Base-by-base conservation (phyloP, 2,888 invertebrate genomes). In the Drosophila cognata region DNA sequence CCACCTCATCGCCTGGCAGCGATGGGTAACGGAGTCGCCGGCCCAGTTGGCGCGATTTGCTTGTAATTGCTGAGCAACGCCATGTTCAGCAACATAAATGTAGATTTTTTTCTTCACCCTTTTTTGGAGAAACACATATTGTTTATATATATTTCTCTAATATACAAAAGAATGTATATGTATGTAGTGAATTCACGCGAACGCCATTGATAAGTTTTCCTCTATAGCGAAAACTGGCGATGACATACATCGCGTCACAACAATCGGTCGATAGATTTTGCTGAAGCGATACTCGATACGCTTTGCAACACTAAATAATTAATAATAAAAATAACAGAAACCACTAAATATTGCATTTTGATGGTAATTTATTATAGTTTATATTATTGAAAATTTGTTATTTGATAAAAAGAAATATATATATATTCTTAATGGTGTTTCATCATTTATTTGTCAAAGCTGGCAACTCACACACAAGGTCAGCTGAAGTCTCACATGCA, bases 41-140 rank as follows among this genome's bases (percentile, higher is more conserved):
- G 86, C 25, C 86, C 89, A 2, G 83, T 61, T 79, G 96, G 95
- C 93, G 96, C 96, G 86, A 96, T 95, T 94, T 97, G 97, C 93
- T 97, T 97, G 93, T 97, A 97, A 93, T 96, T 97, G 84, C 95
- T 95, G 69, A 97, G 97, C 79, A 97, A 94, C 85, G 97, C 96
- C 97, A 97, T 97, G 43, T 68, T 79, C 10, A 74, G 67, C 77
- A 81, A 79, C 70, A 81, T 76, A 65, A 57, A 79, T 25, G 48
- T 36, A 50, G 36, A 10, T 36, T 18, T 41, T 56, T 64, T 62
- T 69, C 43, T 41, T 51, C 28, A 65, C 33, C 35, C 36, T 25
- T 56, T 53, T 52, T 21, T 33, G 6, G 60, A 25, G 18, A 46
- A 51, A 62, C 35, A 65, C 69, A 70, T 59, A 57, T 71, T 67